phyloP scores from a whole-genome alignment of 53 echinoderm and acorn worm genomes.

The Temnopleurus reevesii region DNA sequence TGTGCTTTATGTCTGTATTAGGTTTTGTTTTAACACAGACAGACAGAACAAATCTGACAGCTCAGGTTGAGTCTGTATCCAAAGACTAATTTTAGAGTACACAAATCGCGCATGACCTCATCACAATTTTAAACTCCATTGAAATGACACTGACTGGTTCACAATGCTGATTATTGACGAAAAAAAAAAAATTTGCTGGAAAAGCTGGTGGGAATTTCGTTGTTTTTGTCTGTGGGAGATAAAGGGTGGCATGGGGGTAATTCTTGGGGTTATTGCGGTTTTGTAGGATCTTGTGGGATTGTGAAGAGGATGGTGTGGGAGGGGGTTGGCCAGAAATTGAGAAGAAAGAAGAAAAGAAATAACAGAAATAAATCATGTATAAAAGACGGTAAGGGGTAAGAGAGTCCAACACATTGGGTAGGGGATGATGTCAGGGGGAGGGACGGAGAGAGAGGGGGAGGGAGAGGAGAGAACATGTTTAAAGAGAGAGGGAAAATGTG shows the following conservation, averaged over 20 bases:
- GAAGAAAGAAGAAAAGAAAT: not conserved
- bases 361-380: no score
- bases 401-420: not conserved
- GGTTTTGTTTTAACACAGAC: no score
- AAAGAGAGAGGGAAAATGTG: not conserved
- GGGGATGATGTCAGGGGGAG: not conserved
- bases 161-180: not conserved
- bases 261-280: no score
- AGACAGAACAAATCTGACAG: not conserved
- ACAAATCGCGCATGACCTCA: conserved; percentile 2
- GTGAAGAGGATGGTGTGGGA: not conserved
- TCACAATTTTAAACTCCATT: not conserved
- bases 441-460: not conserved
- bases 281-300: no score
- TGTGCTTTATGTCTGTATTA: no score
- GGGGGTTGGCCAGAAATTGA: not conserved
- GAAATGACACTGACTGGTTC: not conserved
- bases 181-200: not conserved
- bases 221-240: not conserved
- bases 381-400: not conserved
- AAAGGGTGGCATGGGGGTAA: no score
- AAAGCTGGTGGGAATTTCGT: not conserved
- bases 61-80: no score
- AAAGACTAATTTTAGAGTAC: not conserved
- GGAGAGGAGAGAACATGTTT: no score